Base-by-base conservation (phyloP, 53 echinoderm and acorn worm species). In the Astropecten irregularis region DNA sequence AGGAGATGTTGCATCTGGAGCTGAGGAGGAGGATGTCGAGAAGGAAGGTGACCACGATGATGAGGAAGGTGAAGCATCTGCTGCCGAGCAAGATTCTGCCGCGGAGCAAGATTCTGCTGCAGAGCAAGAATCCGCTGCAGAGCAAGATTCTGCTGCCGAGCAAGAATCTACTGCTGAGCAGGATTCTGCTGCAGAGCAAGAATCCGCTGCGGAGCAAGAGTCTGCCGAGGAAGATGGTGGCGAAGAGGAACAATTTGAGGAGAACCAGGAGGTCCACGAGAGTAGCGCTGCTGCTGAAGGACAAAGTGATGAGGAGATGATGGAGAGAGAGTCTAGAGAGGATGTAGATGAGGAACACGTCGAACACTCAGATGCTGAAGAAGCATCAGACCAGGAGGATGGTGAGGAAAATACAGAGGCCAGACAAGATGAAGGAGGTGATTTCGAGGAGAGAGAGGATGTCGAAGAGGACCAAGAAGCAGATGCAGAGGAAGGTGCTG, bases 1-100 rank as follows among this genome's bases (percentile, higher is more conserved):
- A 16, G 85, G 49, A 36, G 76, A 60, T n/a, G 65, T 35, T 60
- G 86, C 31, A 30, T 87, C 87, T 23, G 87, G 69, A 23, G 66
- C 49, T 23, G 86, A 81, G 1, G 85, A 85, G 44, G 37, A 10
- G 15, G 40, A 72, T 32, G 27, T 51, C 42, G 26, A 37, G 0
- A 55, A 64, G 21, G 70, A 40, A 51, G 48, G 34, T 22, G 49
- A 48, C n/a, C n/a, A n/a, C 18, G 76, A 51, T 19, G 37, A 6
- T 35, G 77, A 47, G 49, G 85, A 36, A 50, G 86, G 51, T 71
- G 53, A 53, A 3, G 66, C 47, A n/a, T 81, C 66, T 5, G 49
- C 29, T 23, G 46, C 69, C 25, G 69, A 76, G 5, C 76, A 57
- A 37, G 76, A 38, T 14, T 76, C 58, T 1, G 76, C 9, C 18